Evolutionary conservation across 2,113 vertebrate genomes (phyloP).

Genomic region (Bufo gargarizans): DNA sequence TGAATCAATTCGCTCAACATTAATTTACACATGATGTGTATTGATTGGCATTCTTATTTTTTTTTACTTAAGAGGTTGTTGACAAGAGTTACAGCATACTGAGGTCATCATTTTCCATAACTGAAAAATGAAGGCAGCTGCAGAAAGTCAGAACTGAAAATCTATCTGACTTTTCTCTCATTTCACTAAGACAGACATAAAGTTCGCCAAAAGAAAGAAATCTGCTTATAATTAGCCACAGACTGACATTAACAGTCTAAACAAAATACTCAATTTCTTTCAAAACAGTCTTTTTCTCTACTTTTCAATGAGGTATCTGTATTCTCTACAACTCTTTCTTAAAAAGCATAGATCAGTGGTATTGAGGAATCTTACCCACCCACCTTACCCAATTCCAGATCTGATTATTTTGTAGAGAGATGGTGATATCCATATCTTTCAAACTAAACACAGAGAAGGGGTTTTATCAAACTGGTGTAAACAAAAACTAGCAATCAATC

Average conservation of each 20-base stretch:
- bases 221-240: conserved; percentile 25
- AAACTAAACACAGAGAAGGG: too few species aligned
- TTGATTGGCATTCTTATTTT: background rate
- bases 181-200: conserved; percentile 39
- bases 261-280: conserved; percentile 29
- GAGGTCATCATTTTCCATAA: conserved; percentile 6
- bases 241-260: conserved; percentile 26
- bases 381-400: too few species aligned
- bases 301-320: conserved; percentile 10
- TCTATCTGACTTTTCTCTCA: conserved; percentile 21
- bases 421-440: too few species aligned
- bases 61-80: background rate
- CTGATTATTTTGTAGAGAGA: too few species aligned
- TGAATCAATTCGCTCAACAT: too few species aligned
- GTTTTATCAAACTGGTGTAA: too few species aligned
- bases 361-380: background rate
- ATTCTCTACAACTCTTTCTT: background rate
- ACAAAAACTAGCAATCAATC: too few species aligned
- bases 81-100: conserved; percentile 12
- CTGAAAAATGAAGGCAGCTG: conserved; percentile 16
- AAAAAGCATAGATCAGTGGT: background rate
- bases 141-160: conserved; percentile 17
- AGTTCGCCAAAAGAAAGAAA: conserved; percentile 37
- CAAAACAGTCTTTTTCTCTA: background rate
- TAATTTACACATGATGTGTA: too few species aligned